These are phyloP conservation scores for Rhinichthys klamathensis DNA, from an alignment of 2,113 vertebrate species.

Conservation along the genomic window DNA sequence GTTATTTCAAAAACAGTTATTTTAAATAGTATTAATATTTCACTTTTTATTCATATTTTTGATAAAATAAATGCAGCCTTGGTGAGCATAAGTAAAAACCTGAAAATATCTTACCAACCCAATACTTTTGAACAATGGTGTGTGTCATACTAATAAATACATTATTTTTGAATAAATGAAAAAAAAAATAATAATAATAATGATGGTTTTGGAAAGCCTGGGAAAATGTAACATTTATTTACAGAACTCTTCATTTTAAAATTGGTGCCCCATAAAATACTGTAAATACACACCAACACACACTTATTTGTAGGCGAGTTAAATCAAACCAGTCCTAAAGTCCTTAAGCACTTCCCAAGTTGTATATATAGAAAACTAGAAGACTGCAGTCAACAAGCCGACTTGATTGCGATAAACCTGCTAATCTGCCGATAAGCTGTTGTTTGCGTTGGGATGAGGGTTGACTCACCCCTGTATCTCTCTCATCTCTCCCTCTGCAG, in stretches of 20 bases:
- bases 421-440: conserved; percentile 20
- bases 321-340: background rate
- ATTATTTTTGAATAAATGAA: background rate
- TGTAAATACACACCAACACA: background rate
- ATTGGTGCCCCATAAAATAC: background rate
- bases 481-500: conserved; percentile 56
- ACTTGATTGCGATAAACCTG: background rate
- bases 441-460: conserved; percentile 7
- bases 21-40: background rate
- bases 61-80: background rate
- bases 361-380: conserved; percentile 17
- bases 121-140: background rate
- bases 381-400: background rate
- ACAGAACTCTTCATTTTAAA: background rate
- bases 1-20: no score
- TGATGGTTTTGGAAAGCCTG: background rate
- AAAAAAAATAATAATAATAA: background rate
- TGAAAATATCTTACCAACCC: background rate
- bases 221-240: background rate
- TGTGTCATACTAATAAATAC: background rate
- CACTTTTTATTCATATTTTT: background rate
- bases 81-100: background rate
- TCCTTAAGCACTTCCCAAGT: background rate
- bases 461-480: background rate
- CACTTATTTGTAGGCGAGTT: background rate